Percentiles rank a stretch among this genome's conserved stretches.
phyloP scores from a whole-genome alignment of 2,797 vertebrate genomes.

The Acanthurus tractus region DNA sequence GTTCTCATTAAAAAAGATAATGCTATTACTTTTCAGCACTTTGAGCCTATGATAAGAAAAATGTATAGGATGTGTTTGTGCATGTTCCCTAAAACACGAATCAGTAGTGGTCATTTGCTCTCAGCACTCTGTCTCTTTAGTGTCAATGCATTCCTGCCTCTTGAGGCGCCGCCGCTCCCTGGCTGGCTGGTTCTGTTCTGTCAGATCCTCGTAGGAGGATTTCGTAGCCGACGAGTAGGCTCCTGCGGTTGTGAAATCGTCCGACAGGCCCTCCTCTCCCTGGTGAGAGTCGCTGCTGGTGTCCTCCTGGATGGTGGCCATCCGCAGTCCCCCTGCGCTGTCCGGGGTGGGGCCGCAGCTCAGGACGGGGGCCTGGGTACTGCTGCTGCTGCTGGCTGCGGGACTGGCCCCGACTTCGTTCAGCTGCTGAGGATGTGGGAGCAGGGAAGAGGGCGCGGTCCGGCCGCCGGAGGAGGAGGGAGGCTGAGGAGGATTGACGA shows the following conservation, averaged over 20 bases:
- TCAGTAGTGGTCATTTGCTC: background rate
- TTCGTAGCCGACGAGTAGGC: slow-evolving; percentile 88
- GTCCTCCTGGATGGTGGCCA: slow-evolving; percentile 99
- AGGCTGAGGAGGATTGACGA: slow-evolving; percentile 86
- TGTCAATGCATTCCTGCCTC: slow-evolving; percentile 92
- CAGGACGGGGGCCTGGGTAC: slow-evolving; percentile 67
- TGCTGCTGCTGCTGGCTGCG: slow-evolving; percentile 52
- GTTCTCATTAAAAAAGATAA: background rate
- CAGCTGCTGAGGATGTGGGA: slow-evolving; percentile 58
- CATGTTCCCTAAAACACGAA: slow-evolving; percentile 46
- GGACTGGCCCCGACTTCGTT: slow-evolving; percentile 49
- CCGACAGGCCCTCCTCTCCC: slow-evolving; percentile 88
- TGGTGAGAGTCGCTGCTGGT: slow-evolving; percentile 92
- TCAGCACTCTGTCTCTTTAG: slow-evolving; percentile 97
- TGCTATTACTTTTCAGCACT: background rate
- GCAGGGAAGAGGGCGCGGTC: slow-evolving; percentile 72
- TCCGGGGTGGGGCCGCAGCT: slow-evolving; percentile 77
- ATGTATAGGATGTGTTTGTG: slow-evolving; percentile 2
- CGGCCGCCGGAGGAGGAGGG: slow-evolving; percentile 59
- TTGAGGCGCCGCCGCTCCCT: slow-evolving; percentile 91
- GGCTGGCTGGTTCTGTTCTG: slow-evolving; percentile 83
- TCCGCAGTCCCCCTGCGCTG: slow-evolving; percentile 83
- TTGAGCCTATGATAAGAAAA: background rate
- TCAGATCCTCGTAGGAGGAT: slow-evolving; percentile 98
- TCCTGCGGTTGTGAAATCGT: slow-evolving; percentile 90